phyloP scores from a whole-genome alignment of 35 echinoderm and acorn worm species.

The Holothuria glaberrima region DNA sequence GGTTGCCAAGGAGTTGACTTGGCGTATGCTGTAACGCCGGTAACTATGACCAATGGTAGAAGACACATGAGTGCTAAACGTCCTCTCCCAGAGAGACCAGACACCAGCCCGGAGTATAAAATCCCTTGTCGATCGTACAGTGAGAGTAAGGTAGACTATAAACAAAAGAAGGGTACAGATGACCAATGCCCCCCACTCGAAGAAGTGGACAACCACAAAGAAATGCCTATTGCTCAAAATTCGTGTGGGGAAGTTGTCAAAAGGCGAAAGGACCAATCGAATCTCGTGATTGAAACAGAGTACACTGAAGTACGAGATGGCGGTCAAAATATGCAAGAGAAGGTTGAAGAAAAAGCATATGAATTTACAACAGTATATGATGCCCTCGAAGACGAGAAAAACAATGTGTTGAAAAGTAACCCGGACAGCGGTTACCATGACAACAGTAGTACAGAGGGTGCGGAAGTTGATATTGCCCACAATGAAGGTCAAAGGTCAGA shows the following conservation, averaged over 20 bases:
- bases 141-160: background rate
- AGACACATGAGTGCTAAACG: conserved; percentile 40
- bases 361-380: conserved; percentile 41
- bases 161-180: background rate
- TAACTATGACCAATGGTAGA: background rate
- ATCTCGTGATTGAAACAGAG: conserved; percentile 23
- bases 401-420: background rate
- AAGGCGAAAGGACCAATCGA: background rate
- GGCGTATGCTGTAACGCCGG: conserved; percentile 35
- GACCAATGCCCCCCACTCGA: background rate
- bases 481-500: conserved; percentile 39
- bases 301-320: conserved; percentile 25
- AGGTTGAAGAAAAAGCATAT: conserved; percentile 8
- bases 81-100: conserved; percentile 33
- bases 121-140: conserved; percentile 14
- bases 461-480: background rate
- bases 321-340: background rate
- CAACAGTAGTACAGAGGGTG: conserved; percentile 29
- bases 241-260: background rate
- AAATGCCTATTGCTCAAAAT: background rate
- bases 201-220: background rate
- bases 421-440: conserved; percentile 44
- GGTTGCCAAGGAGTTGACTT: background rate
- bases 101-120: background rate
- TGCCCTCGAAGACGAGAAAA: background rate